Evolutionary conservation across 2,888 invertebrate genomes (phyloP), one percentile per base, ranked within the genome.

Genomic region (Amorpha juglandis): DNA sequence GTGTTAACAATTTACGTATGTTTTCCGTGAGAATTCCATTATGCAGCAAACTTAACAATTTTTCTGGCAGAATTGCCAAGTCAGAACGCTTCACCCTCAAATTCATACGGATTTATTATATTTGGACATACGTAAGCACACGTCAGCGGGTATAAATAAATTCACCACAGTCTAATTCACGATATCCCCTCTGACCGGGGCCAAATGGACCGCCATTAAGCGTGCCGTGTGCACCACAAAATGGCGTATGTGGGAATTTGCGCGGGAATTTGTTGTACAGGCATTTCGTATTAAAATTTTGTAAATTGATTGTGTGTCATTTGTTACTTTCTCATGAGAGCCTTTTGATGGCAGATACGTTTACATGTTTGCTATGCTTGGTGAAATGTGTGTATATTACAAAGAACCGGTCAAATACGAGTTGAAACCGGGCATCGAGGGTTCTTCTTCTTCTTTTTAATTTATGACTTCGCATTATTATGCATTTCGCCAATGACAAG

Each of bases 181-280:
- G 58, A 50, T 12, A 14, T 27, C 16, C 19, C 19, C 19, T 11
- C 38, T 19, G 55, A 55, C 16, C 19, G 19, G 67, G 70, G 68
- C 68, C 67, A 70, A 70, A 70, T 64, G 74, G 76, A 76, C 74
- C 78, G 83, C 88, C 83, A 86, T 88, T 85, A 84, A 78, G 83
- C 77, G 79, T 77, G 74, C 67, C 74, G 68, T 68, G 68, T 63
- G 64, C 72, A 73, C 87, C 86, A 74, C 89, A 83, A 83, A 88
- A 88, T 88, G 87, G 87, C 77, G 78, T 79, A 71, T 72, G 64
- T 64, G 71, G 67, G 75, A 58, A 6, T 76, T 78, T 73, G 69
- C 66, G 64, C 67, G 66, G 66, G 70, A 78, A 72, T 58, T 58
- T 19, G 38, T 38, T 58, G 53, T 58, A 12, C 58, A 38, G 42